These are phyloP conservation scores for Peromyscus polionotus DNA, from an alignment of 2,113 vertebrate species.

Conservation along the genomic window DNA sequence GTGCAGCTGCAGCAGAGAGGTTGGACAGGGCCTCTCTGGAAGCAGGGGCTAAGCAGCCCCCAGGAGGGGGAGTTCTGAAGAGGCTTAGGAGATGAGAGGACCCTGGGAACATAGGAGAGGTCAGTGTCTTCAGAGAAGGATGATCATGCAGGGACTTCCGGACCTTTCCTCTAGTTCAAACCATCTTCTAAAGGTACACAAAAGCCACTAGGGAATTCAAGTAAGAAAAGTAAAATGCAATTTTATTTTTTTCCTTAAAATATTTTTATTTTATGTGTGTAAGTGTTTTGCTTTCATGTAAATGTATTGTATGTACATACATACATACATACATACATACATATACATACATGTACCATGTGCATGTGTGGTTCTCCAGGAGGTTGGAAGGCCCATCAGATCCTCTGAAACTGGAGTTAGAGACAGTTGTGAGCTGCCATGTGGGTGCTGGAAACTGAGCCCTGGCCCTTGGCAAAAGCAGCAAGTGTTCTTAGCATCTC, in stretches of 20 bases:
- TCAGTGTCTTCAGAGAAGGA: background rate
- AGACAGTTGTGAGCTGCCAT: background rate
- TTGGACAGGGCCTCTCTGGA: background rate
- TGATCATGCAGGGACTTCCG: too few species aligned
- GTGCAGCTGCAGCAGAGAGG: too few species aligned
- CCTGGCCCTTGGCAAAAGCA: background rate
- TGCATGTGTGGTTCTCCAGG: background rate
- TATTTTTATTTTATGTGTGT: background rate
- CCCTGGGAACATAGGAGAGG: background rate
- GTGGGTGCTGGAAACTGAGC: background rate
- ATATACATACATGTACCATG: background rate
- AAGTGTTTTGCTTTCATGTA: background rate
- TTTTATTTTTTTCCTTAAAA: background rate
- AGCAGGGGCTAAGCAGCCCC: too few species aligned
- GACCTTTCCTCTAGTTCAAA: background rate
- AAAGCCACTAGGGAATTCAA: background rate
- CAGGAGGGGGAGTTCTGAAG: background rate
- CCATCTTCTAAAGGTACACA: background rate
- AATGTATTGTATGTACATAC: background rate
- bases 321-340: background rate
- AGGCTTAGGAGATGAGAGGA: background rate
- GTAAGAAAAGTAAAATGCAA: background rate
- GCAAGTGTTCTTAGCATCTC: background rate
- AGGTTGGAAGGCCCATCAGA: background rate
- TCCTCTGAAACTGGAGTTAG: background rate